phyloP scores from a whole-genome alignment of 2,797 vertebrate species.

The Paratrypauchen microcephalus region DNA sequence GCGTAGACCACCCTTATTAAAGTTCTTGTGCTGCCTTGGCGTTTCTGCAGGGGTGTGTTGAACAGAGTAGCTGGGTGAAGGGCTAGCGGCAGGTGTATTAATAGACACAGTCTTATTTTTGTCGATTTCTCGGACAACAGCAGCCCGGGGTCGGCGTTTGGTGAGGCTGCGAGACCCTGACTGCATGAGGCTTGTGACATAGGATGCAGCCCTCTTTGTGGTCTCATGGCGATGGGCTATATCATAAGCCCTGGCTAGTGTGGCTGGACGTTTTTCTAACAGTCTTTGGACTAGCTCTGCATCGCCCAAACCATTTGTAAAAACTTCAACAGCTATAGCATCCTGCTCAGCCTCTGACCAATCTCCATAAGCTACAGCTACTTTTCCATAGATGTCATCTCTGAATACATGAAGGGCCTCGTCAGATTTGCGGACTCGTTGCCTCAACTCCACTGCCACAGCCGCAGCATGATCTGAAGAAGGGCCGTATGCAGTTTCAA shows the following conservation, averaged over 20 bases:
- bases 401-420: too few relatives aligned
- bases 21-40: too few relatives aligned
- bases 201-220: conserved; percentile 20
- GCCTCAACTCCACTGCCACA: too few relatives aligned
- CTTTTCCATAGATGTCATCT: too few relatives aligned
- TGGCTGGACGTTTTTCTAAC: conserved; percentile 7
- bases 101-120: conserved; percentile 5
- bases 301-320: conserved; percentile 22
- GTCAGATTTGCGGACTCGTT: too few relatives aligned
- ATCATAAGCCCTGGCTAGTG: conserved; percentile 30
- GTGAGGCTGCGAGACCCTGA: not conserved
- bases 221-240: conserved; percentile 29
- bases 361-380: too few relatives aligned
- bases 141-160: conserved; percentile 7
- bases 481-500: too few relatives aligned
- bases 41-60: too few relatives aligned
- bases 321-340: conserved; percentile 32
- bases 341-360: too few relatives aligned
- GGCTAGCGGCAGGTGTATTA: conserved; percentile 14
- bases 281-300: not conserved
- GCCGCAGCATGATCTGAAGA: too few relatives aligned
- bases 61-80: conserved; percentile 2
- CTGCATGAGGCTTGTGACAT: conserved; percentile 31
- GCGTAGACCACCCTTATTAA: too few relatives aligned
- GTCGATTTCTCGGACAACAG: too few relatives aligned